These are phyloP conservation scores for Pharmacophagus antenor DNA, from an alignment of 2,888 invertebrate species.

Conservation along the genomic window DNA sequence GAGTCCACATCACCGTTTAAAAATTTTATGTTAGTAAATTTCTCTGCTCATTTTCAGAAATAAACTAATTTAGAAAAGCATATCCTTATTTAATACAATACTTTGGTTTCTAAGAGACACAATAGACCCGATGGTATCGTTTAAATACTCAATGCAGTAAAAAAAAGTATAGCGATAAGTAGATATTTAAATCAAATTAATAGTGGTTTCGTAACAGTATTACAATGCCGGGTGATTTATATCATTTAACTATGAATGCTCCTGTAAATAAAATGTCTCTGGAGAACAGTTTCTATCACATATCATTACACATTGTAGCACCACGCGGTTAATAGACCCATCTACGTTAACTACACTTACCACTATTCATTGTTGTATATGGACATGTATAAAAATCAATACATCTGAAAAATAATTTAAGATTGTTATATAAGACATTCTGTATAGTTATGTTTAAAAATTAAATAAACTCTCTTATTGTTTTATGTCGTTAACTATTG, in stretches of 20 bases:
- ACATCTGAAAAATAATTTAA: slow-evolving; percentile 80
- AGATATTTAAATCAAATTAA: slow-evolving; percentile 69
- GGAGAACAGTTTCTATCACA: slow-evolving; percentile 79
- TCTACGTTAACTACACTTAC: slow-evolving; percentile 75
- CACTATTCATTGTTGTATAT: slow-evolving; percentile 77
- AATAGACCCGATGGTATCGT: slow-evolving; percentile 50
- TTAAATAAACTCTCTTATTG: slow-evolving; percentile 79
- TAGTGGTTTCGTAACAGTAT: slow-evolving; percentile 59
- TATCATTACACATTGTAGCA: slow-evolving; percentile 79
- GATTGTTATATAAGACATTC: slow-evolving; percentile 76
- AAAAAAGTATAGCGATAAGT: slow-evolving; percentile 48
- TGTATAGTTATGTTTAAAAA: slow-evolving; percentile 77
- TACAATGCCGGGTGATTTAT: slow-evolving; percentile 63
- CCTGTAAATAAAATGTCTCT: slow-evolving; percentile 80
- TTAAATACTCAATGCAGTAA: slow-evolving; percentile 54
- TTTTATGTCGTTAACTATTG: slow-evolving; percentile 73
- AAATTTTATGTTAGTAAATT: slow-evolving; percentile 8
- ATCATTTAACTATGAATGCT: slow-evolving; percentile 74
- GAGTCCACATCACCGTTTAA: slow-evolving; percentile 13
- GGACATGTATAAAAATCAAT: slow-evolving; percentile 79
- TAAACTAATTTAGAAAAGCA: slow-evolving; percentile 37
- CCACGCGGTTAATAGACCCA: slow-evolving; percentile 80
- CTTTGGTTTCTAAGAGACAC: slow-evolving; percentile 64
- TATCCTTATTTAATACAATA: slow-evolving; percentile 50
- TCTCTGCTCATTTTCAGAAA: slow-evolving; percentile 4